A percentile compares a stretch with the other conserved stretches of the same genome.
Evolutionary conservation across 2,888 invertebrate genomes (phyloP).

Genomic region (Stenodera caucasica): DNA sequence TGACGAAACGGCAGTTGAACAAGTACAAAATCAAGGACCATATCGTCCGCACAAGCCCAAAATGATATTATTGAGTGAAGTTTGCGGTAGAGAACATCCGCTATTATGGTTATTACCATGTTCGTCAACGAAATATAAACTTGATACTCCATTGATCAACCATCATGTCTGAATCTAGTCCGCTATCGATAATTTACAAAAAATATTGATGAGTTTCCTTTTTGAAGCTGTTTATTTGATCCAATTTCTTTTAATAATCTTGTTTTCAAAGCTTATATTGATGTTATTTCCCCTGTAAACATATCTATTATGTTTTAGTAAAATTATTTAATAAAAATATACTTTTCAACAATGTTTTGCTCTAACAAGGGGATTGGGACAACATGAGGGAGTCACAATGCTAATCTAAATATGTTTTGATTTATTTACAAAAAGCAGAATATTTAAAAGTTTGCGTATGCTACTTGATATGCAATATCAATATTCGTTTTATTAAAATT

Average conservation of each 20-base stretch:
- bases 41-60: slow-evolving; percentile 66
- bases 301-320: background rate
- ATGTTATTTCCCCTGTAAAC: background rate
- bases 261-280: background rate
- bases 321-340: slow-evolving; percentile 8
- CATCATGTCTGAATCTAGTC: slow-evolving; percentile 49
- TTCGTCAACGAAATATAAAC: slow-evolving; percentile 47
- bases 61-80: slow-evolving; percentile 71
- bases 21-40: slow-evolving; percentile 70
- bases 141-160: slow-evolving; percentile 51
- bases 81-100: slow-evolving; percentile 76
- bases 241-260: background rate
- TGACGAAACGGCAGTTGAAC: slow-evolving; percentile 84
- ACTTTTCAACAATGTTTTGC: background rate
- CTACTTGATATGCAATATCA: slow-evolving; percentile 5
- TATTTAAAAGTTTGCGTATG: background rate
- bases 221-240: background rate
- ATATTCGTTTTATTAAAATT: slow-evolving; percentile 3
- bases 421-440: background rate
- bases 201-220: too few relatives aligned
- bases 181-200: too few relatives aligned
- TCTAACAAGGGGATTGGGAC: too few relatives aligned
- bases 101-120: slow-evolving; percentile 74
- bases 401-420: too few relatives aligned
- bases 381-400: too few relatives aligned